phyloP scores from a whole-genome alignment of 2,113 vertebrate species.

The Sinosuthora webbiana region DNA sequence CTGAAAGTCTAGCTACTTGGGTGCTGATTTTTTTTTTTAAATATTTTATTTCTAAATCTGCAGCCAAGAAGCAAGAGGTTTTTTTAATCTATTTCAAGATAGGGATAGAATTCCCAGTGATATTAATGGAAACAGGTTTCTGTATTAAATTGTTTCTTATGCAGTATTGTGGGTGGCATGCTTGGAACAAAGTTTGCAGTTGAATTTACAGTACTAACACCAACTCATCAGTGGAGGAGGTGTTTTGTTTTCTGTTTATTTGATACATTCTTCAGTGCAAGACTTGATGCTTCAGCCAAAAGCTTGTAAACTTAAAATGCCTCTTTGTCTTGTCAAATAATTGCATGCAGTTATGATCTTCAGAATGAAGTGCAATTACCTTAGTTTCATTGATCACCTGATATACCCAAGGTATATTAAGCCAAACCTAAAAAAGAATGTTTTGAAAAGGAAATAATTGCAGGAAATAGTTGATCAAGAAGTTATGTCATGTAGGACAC shows the following conservation, averaged over 20 bases:
- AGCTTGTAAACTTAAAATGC: neutral
- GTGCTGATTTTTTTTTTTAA: neutral
- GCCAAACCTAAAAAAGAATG: neutral
- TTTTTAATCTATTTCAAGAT: neutral
- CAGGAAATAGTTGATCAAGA: conserved; percentile 58
- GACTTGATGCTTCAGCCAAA: neutral
- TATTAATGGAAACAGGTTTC: neutral
- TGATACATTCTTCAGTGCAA: neutral
- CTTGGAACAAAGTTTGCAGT: neutral
- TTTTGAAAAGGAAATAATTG: conserved; percentile 19
- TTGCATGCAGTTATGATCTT: neutral
- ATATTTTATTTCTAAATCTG: neutral
- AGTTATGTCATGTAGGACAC: conserved; percentile 6
- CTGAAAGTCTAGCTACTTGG: neutral
- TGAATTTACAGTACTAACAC: neutral
- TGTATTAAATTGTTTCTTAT: neutral
- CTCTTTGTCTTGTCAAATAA: neutral
- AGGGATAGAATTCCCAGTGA: neutral
- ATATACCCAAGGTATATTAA: neutral
- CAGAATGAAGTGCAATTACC: neutral
- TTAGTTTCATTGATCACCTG: neutral
- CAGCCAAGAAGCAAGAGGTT: neutral
- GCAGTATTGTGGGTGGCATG: neutral
- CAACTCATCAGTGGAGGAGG: neutral
- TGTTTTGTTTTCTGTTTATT: conserved; percentile 23